Conservation (phyloP, 2,888 invertebrate genomes). For the Holacanthella duospinosa region DNA sequence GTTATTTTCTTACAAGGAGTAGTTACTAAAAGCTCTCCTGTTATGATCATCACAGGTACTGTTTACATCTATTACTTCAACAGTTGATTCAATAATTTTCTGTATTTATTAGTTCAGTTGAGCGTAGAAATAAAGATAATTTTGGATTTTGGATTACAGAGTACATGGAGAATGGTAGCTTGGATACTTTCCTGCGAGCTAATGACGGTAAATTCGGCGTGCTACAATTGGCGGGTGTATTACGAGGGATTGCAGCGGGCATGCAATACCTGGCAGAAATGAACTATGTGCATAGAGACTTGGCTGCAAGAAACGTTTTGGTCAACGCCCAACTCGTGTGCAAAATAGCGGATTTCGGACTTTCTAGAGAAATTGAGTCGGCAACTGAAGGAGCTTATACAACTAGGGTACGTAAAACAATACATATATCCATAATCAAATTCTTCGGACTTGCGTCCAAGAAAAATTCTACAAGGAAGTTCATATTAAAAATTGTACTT, state of each 20-base stretch:
- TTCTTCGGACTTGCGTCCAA: too few species aligned
- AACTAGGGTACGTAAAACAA: constrained; percentile 53
- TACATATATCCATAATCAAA: too few species aligned
- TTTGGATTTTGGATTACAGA: too few species aligned
- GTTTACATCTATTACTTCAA: too few species aligned
- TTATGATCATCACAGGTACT: constrained; percentile 99
- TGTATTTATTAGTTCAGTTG: too few species aligned
- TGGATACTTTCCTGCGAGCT: constrained; percentile 88
- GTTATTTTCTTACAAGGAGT: constrained; percentile 97
- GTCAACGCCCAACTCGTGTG: constrained; percentile 94
- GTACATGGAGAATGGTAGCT: constrained; percentile 97
- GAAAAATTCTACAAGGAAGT: too few species aligned
- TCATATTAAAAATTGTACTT: too few species aligned
- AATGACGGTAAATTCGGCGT: constrained; percentile 96
- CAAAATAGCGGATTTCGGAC: constrained; percentile 98
- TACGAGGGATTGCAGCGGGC: constrained; percentile 92
- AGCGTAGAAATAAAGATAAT: too few species aligned
- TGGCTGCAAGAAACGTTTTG: constrained; percentile 94
- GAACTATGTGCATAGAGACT: constrained; percentile 97
- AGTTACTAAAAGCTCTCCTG: constrained; percentile 91
- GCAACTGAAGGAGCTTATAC: constrained; percentile 91
- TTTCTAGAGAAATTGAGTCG: constrained; percentile 90
- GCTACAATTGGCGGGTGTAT: constrained; percentile 87
- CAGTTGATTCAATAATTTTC: too few species aligned
- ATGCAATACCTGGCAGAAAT: constrained; percentile 99